Conservation (phyloP, 2,888 invertebrate genomes). For the Diogma glabrata region DNA sequence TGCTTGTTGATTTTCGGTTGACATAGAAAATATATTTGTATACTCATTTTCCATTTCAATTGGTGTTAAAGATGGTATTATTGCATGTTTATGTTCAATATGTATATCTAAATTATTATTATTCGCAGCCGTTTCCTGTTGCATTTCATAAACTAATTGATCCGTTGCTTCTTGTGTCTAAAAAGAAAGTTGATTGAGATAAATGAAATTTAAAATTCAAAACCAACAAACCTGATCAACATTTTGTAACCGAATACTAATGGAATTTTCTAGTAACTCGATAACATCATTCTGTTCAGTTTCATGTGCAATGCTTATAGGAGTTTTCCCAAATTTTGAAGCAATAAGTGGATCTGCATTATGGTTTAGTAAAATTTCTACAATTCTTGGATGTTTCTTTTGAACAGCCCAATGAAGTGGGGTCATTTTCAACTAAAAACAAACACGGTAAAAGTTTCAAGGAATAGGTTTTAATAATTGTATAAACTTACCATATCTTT, state of each 20-base stretch:
- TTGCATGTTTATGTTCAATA: too few relatives aligned
- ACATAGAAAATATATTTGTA: conserved; percentile 2
- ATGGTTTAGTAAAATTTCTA: conserved; percentile 53
- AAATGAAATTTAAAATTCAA: not conserved
- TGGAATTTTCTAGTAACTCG: conserved; percentile 41
- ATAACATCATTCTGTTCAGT: conserved; percentile 50
- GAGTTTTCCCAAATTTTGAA: conserved; percentile 65
- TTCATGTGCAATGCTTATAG: conserved; percentile 53
- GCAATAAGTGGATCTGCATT: conserved; percentile 57
- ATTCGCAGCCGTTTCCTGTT: conserved; percentile 1
- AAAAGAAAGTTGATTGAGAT: not conserved
- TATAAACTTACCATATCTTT: conserved; percentile 56
- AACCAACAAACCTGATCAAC: not conserved
- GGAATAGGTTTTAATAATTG: conserved; percentile 1
- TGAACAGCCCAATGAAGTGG: conserved; percentile 92
- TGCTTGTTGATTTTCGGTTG: not conserved
- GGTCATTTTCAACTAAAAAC: conserved; percentile 66
- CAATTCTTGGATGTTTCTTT: conserved; percentile 59
- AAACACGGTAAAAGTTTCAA: conserved; percentile 7
- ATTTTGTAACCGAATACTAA: conserved; percentile 13
- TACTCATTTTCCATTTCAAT: conserved; percentile 1
- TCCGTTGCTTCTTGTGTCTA: conserved; percentile 8
- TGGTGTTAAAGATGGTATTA: conserved; percentile 5
- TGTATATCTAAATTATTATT: not conserved
- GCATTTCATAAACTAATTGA: conserved; percentile 4